Evolutionary conservation across 2,888 invertebrate genomes (phyloP), one percentile per base, ranked within the genome.

Genomic region (Nomada lathburiana): DNA sequence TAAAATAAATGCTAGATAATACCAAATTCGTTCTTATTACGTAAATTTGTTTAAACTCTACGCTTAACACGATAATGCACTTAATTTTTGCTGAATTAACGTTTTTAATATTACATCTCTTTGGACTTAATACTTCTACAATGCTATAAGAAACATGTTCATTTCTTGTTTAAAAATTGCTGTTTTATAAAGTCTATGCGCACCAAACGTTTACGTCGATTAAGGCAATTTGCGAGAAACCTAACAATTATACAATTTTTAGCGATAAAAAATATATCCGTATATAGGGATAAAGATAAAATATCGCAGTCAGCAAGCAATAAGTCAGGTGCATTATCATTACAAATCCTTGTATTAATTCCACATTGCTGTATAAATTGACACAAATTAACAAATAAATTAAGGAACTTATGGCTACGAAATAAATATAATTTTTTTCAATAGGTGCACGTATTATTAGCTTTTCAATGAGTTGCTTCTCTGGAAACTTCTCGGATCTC

Each of bases 1-100:
- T 92, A 93, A 93, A 94, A 93, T 93, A 93, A 93, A 93, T 93
- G 93, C 93, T 93, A 93, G 92, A 91, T 92, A 93, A 93, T 92
- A 92, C 92, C 92, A 92, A 93, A 91, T 89, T 89, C 89, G 86
- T 91, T 90, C 88, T 89, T 90, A 87, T 88, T 83, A 84, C 84
- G 62, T 86, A 86, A 82, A 84, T 80, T 69, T 73, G 67, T 80
- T 84, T 83, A 70, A 69, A 76, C 71, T 65, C 77, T 86, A 79
- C 76, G 53, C 70, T 87, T 89, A 91, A 89, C 88, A 87, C 87
- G 88, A 88, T 83, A 89, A 89, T 88, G 89, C 89, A 91, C 89
- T 85, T 84, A 72, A 84, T 82, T 79, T 55, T 79, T 85, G 71
- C 62, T 78, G 18, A 50, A 63, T 47, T 18, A 63, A 67, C 68